These are phyloP conservation scores for Numenius phaeopus DNA, from an alignment of 2,797 vertebrate genomes.

Conservation along the genomic window DNA sequence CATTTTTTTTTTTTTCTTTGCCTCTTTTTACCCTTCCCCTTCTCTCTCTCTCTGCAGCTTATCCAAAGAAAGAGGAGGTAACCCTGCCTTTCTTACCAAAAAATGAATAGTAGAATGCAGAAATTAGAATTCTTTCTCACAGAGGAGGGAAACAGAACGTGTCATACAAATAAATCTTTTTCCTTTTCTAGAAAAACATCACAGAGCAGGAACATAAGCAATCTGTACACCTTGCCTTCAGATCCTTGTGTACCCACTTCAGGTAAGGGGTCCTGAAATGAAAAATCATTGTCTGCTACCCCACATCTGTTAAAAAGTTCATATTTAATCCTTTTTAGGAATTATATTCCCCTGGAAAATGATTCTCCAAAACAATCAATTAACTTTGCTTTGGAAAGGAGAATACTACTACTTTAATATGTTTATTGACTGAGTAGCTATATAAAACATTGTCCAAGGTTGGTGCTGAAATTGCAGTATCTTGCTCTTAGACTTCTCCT, in stretches of 20 bases:
- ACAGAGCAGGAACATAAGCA: conserved; percentile 91
- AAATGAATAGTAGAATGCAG: background rate
- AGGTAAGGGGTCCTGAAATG: conserved; percentile 81
- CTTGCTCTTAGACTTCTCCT: background rate
- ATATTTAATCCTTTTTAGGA: background rate
- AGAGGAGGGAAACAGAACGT: background rate
- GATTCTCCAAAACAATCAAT: background rate
- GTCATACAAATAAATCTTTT: conserved; percentile 30
- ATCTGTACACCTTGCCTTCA: conserved; percentile 92
- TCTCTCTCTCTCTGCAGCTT: background rate
- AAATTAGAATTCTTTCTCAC: conserved; percentile 19
- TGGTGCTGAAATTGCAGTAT: background rate
- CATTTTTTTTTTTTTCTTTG: background rate
- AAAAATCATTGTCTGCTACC: background rate
- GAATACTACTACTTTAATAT: background rate
- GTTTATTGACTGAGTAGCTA: background rate
- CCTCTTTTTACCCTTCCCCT: background rate
- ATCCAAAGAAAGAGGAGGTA: conserved; percentile 2
- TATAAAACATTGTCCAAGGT: background rate
- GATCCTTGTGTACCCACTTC: conserved; percentile 95
- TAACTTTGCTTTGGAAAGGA: background rate
- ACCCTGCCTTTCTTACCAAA: conserved; percentile 22
- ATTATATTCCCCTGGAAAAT: background rate
- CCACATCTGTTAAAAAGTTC: background rate
- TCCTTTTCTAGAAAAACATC: conserved; percentile 89